Evolutionary conservation across 2,113 vertebrate genomes (phyloP).

Genomic region (Reinhardtius hippoglossoides): DNA sequence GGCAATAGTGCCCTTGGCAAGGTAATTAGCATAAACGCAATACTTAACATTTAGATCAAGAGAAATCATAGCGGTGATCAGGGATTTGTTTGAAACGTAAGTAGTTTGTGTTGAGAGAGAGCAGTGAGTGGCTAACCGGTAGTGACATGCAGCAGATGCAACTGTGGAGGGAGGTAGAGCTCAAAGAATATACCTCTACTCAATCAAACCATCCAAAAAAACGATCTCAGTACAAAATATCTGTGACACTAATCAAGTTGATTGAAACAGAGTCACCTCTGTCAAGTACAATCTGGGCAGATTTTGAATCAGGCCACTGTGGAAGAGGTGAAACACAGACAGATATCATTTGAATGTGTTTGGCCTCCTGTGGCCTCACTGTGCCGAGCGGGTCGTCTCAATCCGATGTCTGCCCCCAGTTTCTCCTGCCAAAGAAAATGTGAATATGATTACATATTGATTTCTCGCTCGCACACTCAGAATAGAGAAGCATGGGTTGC

Average conservation of each 20-base stretch:
- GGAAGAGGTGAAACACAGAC: conserved; percentile 29
- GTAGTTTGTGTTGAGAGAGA: conserved; percentile 21
- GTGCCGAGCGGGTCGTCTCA: conserved; percentile 50
- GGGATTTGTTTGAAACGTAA: conserved; percentile 11
- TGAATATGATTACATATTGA: conserved; percentile 74
- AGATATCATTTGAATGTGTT: conserved; percentile 42
- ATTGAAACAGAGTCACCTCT: conserved; percentile 60
- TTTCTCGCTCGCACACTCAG: conserved; percentile 58
- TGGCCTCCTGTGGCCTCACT: conserved; percentile 20
- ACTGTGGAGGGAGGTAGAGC: conserved; percentile 10
- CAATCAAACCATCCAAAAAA: conserved; percentile 10
- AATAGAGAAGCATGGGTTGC: conserved; percentile 52
- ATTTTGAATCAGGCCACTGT: conserved; percentile 25
- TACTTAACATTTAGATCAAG: conserved; percentile 34
- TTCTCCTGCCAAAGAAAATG: conserved; percentile 54
- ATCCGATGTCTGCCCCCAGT: conserved; percentile 43
- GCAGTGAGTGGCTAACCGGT: conserved; percentile 33
- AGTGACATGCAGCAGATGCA: conserved; percentile 8
- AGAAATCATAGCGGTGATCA: conserved; percentile 8
- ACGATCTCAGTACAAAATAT: conserved; percentile 21
- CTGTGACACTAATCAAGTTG: conserved; percentile 31
- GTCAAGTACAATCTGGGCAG: conserved; percentile 17
- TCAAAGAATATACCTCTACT: conserved; percentile 16
- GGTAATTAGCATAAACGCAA: conserved; percentile 32
- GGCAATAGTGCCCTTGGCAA: conserved; percentile 25